Percentiles rank a stretch among this genome's conserved stretches.
Evolutionary conservation across 30 jellyfish, hydroid and myxozoan genomes (phyloP).

Genomic region (Aurelia aurita): DNA sequence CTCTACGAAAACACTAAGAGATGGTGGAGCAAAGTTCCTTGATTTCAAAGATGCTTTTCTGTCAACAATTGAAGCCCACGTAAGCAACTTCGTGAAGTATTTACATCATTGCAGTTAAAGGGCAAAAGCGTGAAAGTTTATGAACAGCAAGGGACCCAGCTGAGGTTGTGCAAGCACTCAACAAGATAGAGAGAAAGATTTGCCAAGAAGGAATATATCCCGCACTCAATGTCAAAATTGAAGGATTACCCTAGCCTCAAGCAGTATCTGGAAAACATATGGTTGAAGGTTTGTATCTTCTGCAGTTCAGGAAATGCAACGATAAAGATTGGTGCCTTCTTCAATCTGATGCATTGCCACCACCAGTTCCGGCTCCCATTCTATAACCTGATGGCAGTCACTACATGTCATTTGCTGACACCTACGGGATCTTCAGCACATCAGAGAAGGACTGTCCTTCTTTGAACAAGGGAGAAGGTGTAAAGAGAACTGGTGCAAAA

Average conservation of each 20-base stretch:
- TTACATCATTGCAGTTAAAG: conserved; percentile 17
- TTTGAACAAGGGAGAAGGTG: not conserved
- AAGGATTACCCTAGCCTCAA: conserved; percentile 24
- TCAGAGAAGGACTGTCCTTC: conserved; percentile 57
- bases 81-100: not conserved
- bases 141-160: conserved; percentile 33
- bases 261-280: conserved; percentile 10
- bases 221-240: conserved; percentile 29
- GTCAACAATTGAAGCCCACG: conserved; percentile 39
- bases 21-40: conserved; percentile 2
- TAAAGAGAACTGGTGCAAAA: not conserved
- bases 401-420: conserved; percentile 16
- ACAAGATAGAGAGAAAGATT: conserved; percentile 1
- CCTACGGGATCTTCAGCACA: conserved; percentile 33
- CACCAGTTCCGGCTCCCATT: conserved; percentile 47
- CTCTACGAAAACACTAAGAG: conserved; percentile 29
- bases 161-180: conserved; percentile 33
- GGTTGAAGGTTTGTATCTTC: conserved; percentile 22
- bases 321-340: conserved; percentile 34
- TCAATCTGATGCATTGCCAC: conserved; percentile 19
- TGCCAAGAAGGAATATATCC: conserved; percentile 1
- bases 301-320: conserved; percentile 56
- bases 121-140: conserved; percentile 26
- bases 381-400: conserved; percentile 11
- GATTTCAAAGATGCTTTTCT: conserved; percentile 64